Evolutionary conservation across 64 coral and sea anemone species (phyloP).

Genomic region (Porites australiensis): DNA sequence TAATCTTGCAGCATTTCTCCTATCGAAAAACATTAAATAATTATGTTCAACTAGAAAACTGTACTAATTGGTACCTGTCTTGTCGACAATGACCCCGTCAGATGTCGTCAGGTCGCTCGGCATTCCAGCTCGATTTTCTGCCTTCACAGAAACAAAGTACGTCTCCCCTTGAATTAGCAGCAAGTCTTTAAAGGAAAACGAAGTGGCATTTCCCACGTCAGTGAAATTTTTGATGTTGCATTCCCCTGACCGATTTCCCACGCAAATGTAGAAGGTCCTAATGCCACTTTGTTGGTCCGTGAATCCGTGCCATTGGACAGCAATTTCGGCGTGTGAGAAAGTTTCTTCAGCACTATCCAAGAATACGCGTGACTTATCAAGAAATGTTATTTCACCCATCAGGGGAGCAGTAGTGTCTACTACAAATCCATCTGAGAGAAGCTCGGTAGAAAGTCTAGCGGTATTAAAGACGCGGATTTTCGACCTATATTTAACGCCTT

Average conservation of each 20-base stretch:
- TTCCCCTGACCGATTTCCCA: slow-evolving; percentile 64
- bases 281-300: slow-evolving; percentile 79
- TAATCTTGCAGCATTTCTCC: too few relatives aligned
- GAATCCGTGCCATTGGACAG: slow-evolving; percentile 75
- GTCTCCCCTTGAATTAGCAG: background rate
- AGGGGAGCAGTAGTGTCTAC: slow-evolving; percentile 79
- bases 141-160: slow-evolving; percentile 53
- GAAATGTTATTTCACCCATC: slow-evolving; percentile 39
- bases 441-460: slow-evolving; percentile 41
- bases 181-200: slow-evolving; percentile 1
- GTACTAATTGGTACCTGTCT: slow-evolving; percentile 60
- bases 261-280: slow-evolving; percentile 61
- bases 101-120: slow-evolving; percentile 62
- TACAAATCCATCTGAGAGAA: slow-evolving; percentile 73
- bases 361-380: background rate
- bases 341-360: background rate
- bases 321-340: slow-evolving; percentile 51
- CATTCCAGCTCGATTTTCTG: slow-evolving; percentile 58
- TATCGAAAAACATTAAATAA: too few relatives aligned
- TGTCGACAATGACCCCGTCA: slow-evolving; percentile 72
- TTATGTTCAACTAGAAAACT: too few relatives aligned
- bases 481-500: slow-evolving; percentile 77
- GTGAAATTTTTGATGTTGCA: slow-evolving; percentile 71
- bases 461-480: slow-evolving; percentile 51
- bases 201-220: slow-evolving; percentile 19